Evolutionary conservation across 2,888 invertebrate genomes (phyloP).

Genomic region (Aspidapion aeneum): DNA sequence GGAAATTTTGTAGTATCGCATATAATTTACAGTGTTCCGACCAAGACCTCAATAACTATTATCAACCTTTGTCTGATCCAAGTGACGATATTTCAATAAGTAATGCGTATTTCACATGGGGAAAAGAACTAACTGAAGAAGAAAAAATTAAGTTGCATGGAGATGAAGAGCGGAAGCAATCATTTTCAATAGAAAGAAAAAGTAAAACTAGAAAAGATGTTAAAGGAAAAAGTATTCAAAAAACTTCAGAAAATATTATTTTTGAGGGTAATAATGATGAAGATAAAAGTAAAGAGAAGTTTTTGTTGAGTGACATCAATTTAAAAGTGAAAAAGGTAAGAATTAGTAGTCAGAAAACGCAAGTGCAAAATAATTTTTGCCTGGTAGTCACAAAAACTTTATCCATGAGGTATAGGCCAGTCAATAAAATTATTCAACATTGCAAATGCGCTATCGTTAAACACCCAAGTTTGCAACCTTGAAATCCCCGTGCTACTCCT

Average conservation of each 20-base stretch:
- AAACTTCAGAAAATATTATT: constrained; percentile 33
- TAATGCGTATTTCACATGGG: constrained; percentile 61
- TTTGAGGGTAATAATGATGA: constrained; percentile 20
- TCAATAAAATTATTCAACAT: too few species aligned
- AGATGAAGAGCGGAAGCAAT: not conserved
- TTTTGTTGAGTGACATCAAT: constrained; percentile 46
- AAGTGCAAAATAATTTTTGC: too few species aligned
- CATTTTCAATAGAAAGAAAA: not conserved
- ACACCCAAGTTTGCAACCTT: too few species aligned
- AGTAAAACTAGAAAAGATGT: constrained; percentile 32
- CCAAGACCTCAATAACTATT: constrained; percentile 61
- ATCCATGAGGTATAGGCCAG: too few species aligned
- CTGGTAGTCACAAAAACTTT: too few species aligned
- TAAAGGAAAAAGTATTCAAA: constrained; percentile 53
- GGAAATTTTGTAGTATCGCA: not conserved
- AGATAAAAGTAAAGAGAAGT: constrained; percentile 30
- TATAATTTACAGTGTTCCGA: constrained; percentile 56
- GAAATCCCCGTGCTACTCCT: too few species aligned
- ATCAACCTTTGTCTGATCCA: constrained; percentile 45
- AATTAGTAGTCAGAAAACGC: too few species aligned
- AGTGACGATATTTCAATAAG: constrained; percentile 54
- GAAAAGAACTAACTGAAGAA: constrained; percentile 45
- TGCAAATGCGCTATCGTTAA: too few species aligned
- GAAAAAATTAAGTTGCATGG: constrained; percentile 39
- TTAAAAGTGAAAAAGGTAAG: constrained; percentile 48